Base-by-base conservation (phyloP, 2,797 vertebrate genomes). In the Otolemur crassicaudatus region DNA sequence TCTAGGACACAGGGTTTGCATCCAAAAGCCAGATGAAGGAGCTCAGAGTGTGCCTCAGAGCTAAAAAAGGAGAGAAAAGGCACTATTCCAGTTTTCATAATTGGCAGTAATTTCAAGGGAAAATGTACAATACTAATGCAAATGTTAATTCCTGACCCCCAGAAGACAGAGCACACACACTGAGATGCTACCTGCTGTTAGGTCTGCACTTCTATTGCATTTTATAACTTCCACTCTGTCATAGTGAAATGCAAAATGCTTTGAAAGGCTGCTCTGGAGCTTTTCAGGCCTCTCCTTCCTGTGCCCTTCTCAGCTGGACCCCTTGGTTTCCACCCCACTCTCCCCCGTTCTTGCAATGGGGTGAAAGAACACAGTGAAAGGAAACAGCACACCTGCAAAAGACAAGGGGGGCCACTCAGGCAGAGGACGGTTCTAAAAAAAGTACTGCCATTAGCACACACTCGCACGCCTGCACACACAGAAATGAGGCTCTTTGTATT, bases 91-190 rank as follows among this genome's bases (percentile, higher is more conserved):
- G 82, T 87, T 83, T 84, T 83, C 16, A 20, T 49, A 86, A 86
- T 25, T 88, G 61, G 27, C 88, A 91, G 88, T 58, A 53, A 92
- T 93, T 86, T 72, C 46, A 79, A 93, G 72, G 34, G 17, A 82
- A 92, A 94, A 92, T 58, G 7, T 79, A 85, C 82, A 94, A 69
- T 86, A 46, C 31, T 86, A 73, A 69, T 70, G 91, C 73, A 87
- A 81, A 58, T 87, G 70, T 77, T 89, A 86, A 43, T 23, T 23
- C 82, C 37, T 65, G 20, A 53, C 9, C 61, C 65, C 25, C 46
- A 60, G 23, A 40, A 79, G 40, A 75, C 43, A 37, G 1, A 58
- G 60, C 43, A 19, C 7, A 31, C 9, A 22, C 17, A 12, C 2
- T 29, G 61, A 46, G 60, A 76, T 89, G 27, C n/a, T 31, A 85